A percentile compares a stretch with the other conserved stretches of the same genome.
phyloP scores from a whole-genome alignment of 2,797 vertebrate species.

The Numenius phaeopus region DNA sequence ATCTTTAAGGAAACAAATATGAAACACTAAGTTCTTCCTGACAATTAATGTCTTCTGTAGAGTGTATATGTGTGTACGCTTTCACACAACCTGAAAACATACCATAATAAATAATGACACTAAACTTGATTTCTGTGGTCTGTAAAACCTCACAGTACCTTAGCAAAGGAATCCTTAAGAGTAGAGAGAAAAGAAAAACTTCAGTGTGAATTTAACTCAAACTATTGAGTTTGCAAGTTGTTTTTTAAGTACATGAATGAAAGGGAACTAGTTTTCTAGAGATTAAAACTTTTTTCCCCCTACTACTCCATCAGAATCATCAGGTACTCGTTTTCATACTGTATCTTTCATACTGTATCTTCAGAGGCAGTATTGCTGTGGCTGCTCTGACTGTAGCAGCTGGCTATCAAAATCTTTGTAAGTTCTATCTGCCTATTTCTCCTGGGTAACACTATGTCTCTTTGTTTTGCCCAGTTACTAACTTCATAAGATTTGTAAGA shows the following conservation, averaged over 20 bases:
- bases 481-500: background rate
- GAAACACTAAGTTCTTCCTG: background rate
- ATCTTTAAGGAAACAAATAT: background rate
- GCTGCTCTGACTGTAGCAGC: background rate
- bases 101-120: background rate
- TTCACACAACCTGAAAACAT: background rate
- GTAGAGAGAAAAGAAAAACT: background rate
- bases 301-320: background rate
- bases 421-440: background rate
- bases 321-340: background rate
- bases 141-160: background rate
- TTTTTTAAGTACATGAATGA: background rate
- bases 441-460: background rate
- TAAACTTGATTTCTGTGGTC: background rate
- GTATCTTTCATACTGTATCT: background rate
- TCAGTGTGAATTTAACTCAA: background rate
- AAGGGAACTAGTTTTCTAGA: background rate
- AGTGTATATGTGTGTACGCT: background rate
- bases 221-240: background rate
- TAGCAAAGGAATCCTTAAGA: background rate
- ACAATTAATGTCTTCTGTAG: background rate
- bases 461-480: background rate
- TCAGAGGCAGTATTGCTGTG: background rate
- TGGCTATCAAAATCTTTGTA: background rate
- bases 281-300: background rate